phyloP scores from a whole-genome alignment of 2,113 vertebrate species.

The Platichthys flesus region DNA sequence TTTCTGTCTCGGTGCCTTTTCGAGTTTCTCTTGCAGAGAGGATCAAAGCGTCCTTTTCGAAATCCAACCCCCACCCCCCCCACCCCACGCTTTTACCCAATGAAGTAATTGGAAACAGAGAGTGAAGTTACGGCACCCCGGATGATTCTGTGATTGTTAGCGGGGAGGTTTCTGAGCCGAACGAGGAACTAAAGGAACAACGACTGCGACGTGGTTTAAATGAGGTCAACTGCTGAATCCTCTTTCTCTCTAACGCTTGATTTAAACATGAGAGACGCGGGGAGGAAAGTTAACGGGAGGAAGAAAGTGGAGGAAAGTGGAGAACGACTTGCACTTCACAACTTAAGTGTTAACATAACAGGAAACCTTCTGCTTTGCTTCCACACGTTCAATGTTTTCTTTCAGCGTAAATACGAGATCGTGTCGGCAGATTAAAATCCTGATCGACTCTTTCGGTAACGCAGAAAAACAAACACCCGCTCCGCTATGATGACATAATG shows the following conservation, averaged over 20 bases:
- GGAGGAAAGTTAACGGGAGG: neutral
- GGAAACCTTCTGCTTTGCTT: neutral
- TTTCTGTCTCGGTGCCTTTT: slow-evolving; percentile 14
- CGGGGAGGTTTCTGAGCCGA: slow-evolving; percentile 24
- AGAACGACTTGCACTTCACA: neutral
- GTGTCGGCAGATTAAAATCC: neutral
- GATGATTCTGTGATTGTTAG: slow-evolving; percentile 34
- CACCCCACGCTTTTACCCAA: slow-evolving; percentile 16
- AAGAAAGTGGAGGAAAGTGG: neutral
- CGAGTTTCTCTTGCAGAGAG: slow-evolving; percentile 38
- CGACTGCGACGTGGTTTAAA: slow-evolving; percentile 12
- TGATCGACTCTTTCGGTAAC: neutral
- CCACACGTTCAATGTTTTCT: too few relatives aligned
- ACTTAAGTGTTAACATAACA: neutral
- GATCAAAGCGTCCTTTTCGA: slow-evolving; percentile 66
- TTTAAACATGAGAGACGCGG: neutral
- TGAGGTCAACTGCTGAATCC: neutral
- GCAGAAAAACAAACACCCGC: too few relatives aligned
- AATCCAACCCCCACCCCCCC: neutral
- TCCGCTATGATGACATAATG: neutral
- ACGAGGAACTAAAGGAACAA: slow-evolving; percentile 10
- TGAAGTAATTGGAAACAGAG: slow-evolving; percentile 73
- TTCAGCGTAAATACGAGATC: too few relatives aligned
- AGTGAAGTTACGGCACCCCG: slow-evolving; percentile 23
- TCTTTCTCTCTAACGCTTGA: neutral